Evolutionary conservation across 2,113 vertebrate genomes (phyloP).

Genomic region (Pseudorasbora parva): DNA sequence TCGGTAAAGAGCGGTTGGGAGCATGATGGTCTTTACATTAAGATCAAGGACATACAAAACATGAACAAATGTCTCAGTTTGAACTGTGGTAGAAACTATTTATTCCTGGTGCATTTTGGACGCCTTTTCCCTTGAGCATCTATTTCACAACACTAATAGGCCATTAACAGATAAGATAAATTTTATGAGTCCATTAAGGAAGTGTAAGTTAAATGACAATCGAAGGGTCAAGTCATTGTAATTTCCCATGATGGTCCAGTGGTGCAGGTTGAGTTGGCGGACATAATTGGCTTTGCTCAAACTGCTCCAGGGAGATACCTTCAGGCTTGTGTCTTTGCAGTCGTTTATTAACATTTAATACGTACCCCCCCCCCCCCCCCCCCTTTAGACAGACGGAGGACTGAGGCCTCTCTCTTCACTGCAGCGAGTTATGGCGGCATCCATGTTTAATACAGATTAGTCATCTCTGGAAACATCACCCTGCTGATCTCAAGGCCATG

Average conservation of each 20-base stretch:
- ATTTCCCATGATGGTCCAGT: constrained; percentile 47
- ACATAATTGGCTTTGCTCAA: constrained; percentile 47
- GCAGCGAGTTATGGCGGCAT: constrained; percentile 36
- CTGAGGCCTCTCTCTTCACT: neutral
- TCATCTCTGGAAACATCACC: constrained; percentile 35
- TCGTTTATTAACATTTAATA: constrained; percentile 57
- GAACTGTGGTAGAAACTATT: constrained; percentile 18
- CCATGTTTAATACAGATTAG: constrained; percentile 46
- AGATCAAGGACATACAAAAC: neutral
- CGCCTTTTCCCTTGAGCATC: constrained; percentile 18
- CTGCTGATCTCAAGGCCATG: constrained; percentile 29
- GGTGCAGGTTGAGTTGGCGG: constrained; percentile 29
- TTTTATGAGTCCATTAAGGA: constrained; percentile 52
- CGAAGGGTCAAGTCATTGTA: constrained; percentile 48
- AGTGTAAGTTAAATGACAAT: constrained; percentile 56
- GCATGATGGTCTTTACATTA: neutral
- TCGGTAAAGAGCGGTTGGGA: neutral
- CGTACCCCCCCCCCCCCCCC: too few relatives aligned
- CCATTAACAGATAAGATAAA: constrained; percentile 51
- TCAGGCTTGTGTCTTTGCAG: constrained; percentile 33
- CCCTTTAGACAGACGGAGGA: constrained; percentile 5
- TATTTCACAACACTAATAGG: constrained; percentile 47
- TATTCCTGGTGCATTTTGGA: constrained; percentile 5
- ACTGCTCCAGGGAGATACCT: constrained; percentile 43
- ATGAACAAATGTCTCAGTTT: constrained; percentile 40